Evolutionary conservation across 2,888 invertebrate genomes (phyloP), one percentile per base, ranked within the genome.

Genomic region (Platycheirus rosarum): DNA sequence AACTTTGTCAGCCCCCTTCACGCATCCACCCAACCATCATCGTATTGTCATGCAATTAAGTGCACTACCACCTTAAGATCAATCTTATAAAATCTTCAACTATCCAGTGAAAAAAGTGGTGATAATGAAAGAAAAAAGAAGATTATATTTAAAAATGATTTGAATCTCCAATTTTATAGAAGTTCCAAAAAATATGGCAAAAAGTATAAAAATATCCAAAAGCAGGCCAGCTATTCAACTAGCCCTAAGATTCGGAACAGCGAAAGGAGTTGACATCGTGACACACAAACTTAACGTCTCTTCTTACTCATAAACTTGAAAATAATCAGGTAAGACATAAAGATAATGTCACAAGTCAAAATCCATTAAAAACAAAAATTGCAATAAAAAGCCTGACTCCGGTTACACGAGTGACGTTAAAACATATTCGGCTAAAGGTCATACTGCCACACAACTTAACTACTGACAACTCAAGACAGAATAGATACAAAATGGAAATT

Each of bases 261-360:
- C 14, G 23, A 40, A 57, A 40, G 40, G 8, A 57, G 55, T 26
- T 57, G 37, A 57, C 55, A 40, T 40, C 55, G 4, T 60, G 44
- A 60, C 60, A 60, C 42, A 44, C n/a, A 42, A 29, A 60, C 57
- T 16, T 42, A 60, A 14, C 23, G 8, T 42, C 16, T 26, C 29
- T 26, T 16, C 14, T 11, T 11, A 14, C 29, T n/a, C n/a, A 32
- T n/a, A 14, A 57, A 57, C 7, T 29, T 42, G 29, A 29, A 60
- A 42, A 14, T 29, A 16, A 14, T 6, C 16, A 42, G 8, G 3
- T 26, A 44, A 11, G n/a, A 44, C 29, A 44, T 14, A 14, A 0
- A 44, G 26, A 29, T 44, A 60, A 60, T 60, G 44, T 60, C 18
- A 44, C 40, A 60, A 60, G n/a, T 2, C 20, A 60, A 60, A n/a